Base-by-base conservation (phyloP, 2,113 vertebrate species). In the Lagopus muta region DNA sequence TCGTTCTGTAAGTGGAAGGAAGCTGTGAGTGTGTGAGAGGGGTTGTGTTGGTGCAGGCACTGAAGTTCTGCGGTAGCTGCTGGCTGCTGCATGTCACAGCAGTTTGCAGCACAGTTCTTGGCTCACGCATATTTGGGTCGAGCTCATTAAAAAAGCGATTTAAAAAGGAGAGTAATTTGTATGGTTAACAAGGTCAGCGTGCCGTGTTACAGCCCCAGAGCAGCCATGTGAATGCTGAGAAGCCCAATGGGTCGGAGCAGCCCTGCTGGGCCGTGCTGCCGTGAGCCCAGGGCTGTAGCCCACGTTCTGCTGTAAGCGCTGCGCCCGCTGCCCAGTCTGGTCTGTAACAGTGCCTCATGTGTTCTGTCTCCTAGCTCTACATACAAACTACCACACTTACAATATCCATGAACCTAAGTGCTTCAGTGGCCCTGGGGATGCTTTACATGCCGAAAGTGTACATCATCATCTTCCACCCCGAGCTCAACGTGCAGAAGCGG, bases 371-470 rank as follows among this genome's bases (percentile, higher is more conserved):
- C 28, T 98, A 99, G 99, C 98, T 99, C 97, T 99, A 99, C 98
- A 99, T 99, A 98, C 99, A 99, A 97, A 99, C 99, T 30, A 99
- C 99, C 97, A 99, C 99, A 2, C 98, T 99, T 84, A 99, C 99
- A 86, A 99, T 99, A 98, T 99, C 99, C 98, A 99, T 99, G 99
- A 99, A 99, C 97, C 97, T 99, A 97, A 99, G 99, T 84, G 99
- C 99, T 4, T 99, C 99, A 4, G 99, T 99, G 96, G 99, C 99
- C 38, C 98, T 99, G 94, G 99, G 99, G 93, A 99, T 99, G 99
- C 99, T 99, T 82, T 99, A 99, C 98, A 98, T 99, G 99, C 99
- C 99, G 94, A 99, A 99, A 97, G 99, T 99, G 78, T 99, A 99
- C 96, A 99, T 99, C 98, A 99, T 99, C 98, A 98, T 99, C 98